Base-by-base conservation (phyloP, 2,888 invertebrate species). In the Chrysodeixis includens region DNA sequence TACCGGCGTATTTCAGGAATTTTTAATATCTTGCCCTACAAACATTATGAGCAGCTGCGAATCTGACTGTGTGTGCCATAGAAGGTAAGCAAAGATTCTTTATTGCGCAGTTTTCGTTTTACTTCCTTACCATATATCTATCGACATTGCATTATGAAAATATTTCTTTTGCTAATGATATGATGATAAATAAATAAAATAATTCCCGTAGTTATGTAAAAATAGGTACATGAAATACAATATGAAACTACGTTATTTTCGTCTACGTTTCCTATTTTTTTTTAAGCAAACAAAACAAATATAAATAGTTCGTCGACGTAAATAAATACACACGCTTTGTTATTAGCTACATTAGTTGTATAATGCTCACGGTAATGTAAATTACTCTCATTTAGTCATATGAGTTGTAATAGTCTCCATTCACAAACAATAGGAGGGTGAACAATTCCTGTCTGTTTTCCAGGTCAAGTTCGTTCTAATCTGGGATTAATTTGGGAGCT, bases 251-350 rank as follows among this genome's bases (percentile, higher is more conserved):
- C n/a, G n/a, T n/a, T n/a, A n/a, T n/a, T n/a, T 35, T 20, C 20
- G 18, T 7, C 8, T 32, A 52, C 1, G 16, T 32, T 35, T 12
- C 26, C 26, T 12, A 44, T 16, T 26, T 26, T 14, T 12, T 8
- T 30, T 16, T 44, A 12, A n/a, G 32, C 16, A 30, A 14, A 51
- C 20, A 58, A 46, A 44, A 49, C 14, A 49, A 14, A 32, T 20
- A 3, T 51, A 5, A 30, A 46, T 30, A 52, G 26, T 30, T 12
- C 16, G 40, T 18, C 16, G 53, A 53, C 40, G 30, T 44, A 35
- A 60, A 60, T 53, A n/a, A 32, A 18, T 16, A 56, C 32, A 46
- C 9, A 22, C 16, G 14, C 10, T 59, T 26, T 32, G 53, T 26
- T 53, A 40, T 53, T 65, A 52, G 51, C 3, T 32, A 32, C 16